These are phyloP conservation scores for Regulus satrapa DNA, from an alignment of 2,113 vertebrate species.

Conservation along the genomic window DNA sequence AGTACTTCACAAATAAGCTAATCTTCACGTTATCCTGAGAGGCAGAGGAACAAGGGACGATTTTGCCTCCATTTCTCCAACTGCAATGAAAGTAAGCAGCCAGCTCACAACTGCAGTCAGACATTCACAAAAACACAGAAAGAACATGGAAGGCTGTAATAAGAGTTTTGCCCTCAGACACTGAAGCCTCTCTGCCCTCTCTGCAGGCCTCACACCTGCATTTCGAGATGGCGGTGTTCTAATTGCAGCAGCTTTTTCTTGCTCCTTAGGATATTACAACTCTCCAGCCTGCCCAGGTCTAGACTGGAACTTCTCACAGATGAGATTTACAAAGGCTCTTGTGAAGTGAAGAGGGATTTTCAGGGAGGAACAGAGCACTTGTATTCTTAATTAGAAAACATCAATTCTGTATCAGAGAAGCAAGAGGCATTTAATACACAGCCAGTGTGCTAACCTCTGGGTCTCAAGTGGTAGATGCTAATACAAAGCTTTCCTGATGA, in stretches of 20 bases:
- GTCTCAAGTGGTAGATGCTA: slow-evolving; percentile 23
- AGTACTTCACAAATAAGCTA: slow-evolving; percentile 18
- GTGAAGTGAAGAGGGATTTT: slow-evolving; percentile 33
- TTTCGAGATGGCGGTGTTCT: not conserved
- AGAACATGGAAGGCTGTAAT: not conserved
- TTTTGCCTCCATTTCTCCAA: not conserved
- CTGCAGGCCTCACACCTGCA: not conserved
- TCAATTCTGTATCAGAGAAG: slow-evolving; percentile 20
- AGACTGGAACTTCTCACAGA: not conserved
- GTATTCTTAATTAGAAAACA: slow-evolving; percentile 55
- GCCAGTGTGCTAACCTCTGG: slow-evolving; percentile 1
- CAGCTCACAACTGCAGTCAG: not conserved
- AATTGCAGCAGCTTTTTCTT: not conserved
- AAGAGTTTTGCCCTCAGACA: not conserved
- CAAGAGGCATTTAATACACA: slow-evolving; percentile 38
- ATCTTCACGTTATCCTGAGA: not conserved
- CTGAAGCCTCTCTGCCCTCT: not conserved
- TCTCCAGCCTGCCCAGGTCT: not conserved
- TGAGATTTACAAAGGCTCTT: slow-evolving; percentile 2
- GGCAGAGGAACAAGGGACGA: not conserved
- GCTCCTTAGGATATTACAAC: not conserved
- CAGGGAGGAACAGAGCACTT: slow-evolving; percentile 42
- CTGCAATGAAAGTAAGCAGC: not conserved
- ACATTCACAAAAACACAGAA: not conserved
- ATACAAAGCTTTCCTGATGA: slow-evolving; percentile 25